A percentile compares a stretch with the other conserved stretches of the same genome.
Evolutionary conservation across 2,888 invertebrate species (phyloP).

Genomic region (Drosophila multiciliata): DNA sequence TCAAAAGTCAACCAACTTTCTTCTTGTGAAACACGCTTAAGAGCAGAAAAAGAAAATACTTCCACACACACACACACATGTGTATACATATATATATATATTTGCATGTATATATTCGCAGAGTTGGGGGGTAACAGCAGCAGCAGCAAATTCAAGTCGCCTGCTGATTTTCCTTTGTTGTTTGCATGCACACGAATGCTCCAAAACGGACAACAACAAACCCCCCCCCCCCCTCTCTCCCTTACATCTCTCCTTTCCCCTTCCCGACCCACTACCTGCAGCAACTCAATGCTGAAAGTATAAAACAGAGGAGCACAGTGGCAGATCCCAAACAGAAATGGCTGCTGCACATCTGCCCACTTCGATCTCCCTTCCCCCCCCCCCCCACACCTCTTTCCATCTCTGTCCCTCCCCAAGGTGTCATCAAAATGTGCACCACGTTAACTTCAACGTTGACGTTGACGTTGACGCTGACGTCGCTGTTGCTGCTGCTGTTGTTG

Average conservation of each 20-base stretch:
- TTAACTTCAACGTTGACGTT: constrained; percentile 57
- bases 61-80: constrained; percentile 27
- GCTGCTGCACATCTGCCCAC: constrained; percentile 46
- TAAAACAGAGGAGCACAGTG: background rate
- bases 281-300: background rate
- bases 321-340: constrained; percentile 24
- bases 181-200: constrained; percentile 69
- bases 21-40: constrained; percentile 80
- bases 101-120: background rate
- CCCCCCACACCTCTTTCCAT: constrained; percentile 25
- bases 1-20: constrained; percentile 85
- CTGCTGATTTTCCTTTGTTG: constrained; percentile 68
- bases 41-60: constrained; percentile 58
- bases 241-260: too few relatives aligned
- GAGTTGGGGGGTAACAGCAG: constrained; percentile 24
- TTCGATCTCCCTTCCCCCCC: constrained; percentile 26
- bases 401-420: constrained; percentile 62
- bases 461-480: constrained; percentile 28
- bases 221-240: background rate
- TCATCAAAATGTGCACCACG: constrained; percentile 70
- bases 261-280: background rate
- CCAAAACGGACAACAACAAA: constrained; percentile 14
- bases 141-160: constrained; percentile 44
- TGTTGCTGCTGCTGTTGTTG: constrained; percentile 13
- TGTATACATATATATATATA: constrained; percentile 7